Conservation (phyloP, 1,140 invertebrate species). For the Rhagoletis pomonella region DNA sequence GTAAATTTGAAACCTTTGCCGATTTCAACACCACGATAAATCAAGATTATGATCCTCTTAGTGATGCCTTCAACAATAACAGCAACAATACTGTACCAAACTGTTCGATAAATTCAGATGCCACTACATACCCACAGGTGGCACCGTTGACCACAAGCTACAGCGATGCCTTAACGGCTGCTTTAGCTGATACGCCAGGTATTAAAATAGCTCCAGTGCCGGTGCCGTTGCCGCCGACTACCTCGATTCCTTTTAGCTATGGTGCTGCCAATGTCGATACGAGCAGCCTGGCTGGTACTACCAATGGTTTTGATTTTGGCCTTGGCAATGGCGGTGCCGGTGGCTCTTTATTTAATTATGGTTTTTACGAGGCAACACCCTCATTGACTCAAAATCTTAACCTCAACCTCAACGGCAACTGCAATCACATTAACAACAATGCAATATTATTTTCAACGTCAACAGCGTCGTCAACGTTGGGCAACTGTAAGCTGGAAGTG, state of each 20-base stretch:
- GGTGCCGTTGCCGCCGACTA: not conserved
- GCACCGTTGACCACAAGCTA: conserved; percentile 64
- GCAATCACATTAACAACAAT: conserved; percentile 17
- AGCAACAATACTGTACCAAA: conserved; percentile 21
- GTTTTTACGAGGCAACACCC: conserved; percentile 59
- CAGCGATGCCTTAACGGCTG: conserved; percentile 68
- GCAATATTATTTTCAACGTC: conserved; percentile 39
- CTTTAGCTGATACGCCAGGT: conserved; percentile 68
- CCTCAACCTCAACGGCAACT: conserved; percentile 8
- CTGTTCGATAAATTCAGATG: not conserved
- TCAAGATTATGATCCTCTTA: not conserved
- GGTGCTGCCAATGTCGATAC: not conserved
- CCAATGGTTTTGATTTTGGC: not conserved
- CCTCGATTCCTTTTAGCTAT: conserved; percentile 45
- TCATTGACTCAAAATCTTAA: not conserved
- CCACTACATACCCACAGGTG: not conserved
- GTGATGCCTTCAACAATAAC: not conserved
- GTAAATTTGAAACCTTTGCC: not conserved
- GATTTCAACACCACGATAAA: not conserved
- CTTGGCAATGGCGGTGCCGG: not conserved
- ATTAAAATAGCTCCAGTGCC: conserved; percentile 59
- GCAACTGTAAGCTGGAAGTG: conserved; percentile 69
- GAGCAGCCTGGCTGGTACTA: not conserved
- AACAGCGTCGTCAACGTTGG: conserved; percentile 48
- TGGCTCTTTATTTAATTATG: conserved; percentile 47